A percentile compares a stretch with the other conserved stretches of the same genome.
These are phyloP conservation scores for Nymphalis urticae DNA, from an alignment of 2,888 invertebrate genomes.

Conservation along the genomic window DNA sequence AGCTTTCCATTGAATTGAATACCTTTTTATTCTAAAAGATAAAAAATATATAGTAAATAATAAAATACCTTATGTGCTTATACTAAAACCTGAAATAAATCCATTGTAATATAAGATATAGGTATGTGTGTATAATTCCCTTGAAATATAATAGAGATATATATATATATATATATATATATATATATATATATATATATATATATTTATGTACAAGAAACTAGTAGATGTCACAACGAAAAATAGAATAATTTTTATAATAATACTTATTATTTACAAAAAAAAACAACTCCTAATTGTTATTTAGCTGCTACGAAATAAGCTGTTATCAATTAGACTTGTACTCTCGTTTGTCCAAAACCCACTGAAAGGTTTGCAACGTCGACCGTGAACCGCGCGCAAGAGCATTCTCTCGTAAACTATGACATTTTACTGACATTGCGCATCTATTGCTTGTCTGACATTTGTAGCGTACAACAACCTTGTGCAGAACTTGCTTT, in stretches of 20 bases:
- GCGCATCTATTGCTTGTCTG: slow-evolving; percentile 50
- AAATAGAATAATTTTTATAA: no score
- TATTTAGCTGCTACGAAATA: neutral
- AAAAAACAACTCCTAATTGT: no score
- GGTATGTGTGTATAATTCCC: no score
- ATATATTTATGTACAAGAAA: no score
- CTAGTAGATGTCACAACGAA: no score
- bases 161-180: no score
- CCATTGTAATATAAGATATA: neutral
- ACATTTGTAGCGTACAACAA: slow-evolving; percentile 60
- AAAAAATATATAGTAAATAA: neutral
- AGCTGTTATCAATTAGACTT: neutral
- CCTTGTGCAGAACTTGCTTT: slow-evolving; percentile 56
- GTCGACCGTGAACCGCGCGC: slow-evolving; percentile 63
- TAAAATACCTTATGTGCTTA: neutral
- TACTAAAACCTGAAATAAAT: neutral
- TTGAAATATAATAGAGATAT: no score
- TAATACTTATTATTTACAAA: no score
- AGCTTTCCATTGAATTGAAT: neutral
- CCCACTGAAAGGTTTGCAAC: slow-evolving; percentile 36
- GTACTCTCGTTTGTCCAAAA: slow-evolving; percentile 9
- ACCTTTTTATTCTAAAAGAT: neutral
- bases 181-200: no score
- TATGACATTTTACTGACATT: slow-evolving; percentile 74
- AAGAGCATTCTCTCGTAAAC: slow-evolving; percentile 66